Base-by-base conservation (phyloP, 2,888 invertebrate species). In the Pediacus dermestoides region DNA sequence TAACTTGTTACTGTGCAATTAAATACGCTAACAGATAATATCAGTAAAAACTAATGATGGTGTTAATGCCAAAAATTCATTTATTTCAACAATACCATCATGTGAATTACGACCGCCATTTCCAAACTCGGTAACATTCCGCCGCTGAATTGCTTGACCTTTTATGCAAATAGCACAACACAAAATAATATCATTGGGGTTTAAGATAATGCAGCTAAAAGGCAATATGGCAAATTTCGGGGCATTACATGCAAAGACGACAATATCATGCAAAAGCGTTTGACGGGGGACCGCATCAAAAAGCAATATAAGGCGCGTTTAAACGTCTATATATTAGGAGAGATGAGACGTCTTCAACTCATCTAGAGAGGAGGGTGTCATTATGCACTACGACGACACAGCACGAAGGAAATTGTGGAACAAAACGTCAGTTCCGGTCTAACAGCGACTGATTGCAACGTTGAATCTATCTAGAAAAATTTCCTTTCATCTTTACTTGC, bases 401-500 rank as follows among this genome's bases (percentile, higher is more conserved):
- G 48, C 46, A 44, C 44, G 33, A 39, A 39, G 53, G 53, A 58
- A 60, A 58, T 58, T 59, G 58, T 42, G 47, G 54, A 58, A 61
- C 57, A 58, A 60, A 60, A 55, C 58, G 52, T 55, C 57, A 52
- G 44, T 52, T 53, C 50, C 55, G 45, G 37, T 37, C 46, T 33
- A 34, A 38, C 39, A 33, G 39, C 48, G 46, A 25, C 40, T 56
- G 58, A 58, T 59, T 59, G 55, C 52, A 37, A 21, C 12, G 34
- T 11, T 21, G 22, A 34, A 34, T 34, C 34, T 16, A 34, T 34
- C 15, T 1, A 9, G 25, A 33, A 33, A 33, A n/a, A 33, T 23
- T 23, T 23, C 23, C 23, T 23, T 23, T 23, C 23, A 23, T 23
- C 23, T 23, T 18, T 18, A n/a, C n/a, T n/a, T n/a, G n/a, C n/a